phyloP scores from a whole-genome alignment of 2,113 vertebrate species.

The Rallus limicola region DNA sequence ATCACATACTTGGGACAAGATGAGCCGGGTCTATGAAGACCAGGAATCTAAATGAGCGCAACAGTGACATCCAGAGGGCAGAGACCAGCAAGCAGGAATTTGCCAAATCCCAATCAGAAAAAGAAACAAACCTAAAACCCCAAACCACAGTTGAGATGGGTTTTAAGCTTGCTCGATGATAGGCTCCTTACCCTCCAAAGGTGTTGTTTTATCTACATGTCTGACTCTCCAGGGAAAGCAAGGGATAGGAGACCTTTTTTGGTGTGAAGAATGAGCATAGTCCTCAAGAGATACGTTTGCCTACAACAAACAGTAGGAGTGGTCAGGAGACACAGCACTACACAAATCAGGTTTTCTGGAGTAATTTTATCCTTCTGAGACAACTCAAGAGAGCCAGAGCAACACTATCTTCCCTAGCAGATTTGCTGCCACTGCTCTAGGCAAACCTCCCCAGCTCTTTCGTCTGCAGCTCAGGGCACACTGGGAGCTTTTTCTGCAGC shows the following conservation, averaged over 20 bases:
- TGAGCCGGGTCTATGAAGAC: neutral
- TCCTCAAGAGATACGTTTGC: neutral
- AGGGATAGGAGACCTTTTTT: neutral
- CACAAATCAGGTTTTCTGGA: neutral
- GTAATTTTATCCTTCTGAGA: neutral
- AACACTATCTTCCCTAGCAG: neutral
- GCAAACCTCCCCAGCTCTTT: neutral
- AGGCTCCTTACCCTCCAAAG: neutral
- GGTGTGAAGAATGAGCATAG: neutral
- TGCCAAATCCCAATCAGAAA: neutral
- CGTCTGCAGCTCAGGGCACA: rapidly evolving
- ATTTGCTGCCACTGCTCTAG: neutral
- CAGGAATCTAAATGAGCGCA: slow-evolving; percentile 20
- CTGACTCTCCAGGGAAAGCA: neutral
- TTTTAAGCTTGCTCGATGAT: neutral
- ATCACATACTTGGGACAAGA: neutral
- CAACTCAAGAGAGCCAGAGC: neutral
- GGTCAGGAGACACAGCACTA: neutral
- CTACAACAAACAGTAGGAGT: neutral
- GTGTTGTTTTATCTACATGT: neutral
- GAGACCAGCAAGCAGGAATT: neutral
- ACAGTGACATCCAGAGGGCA: slow-evolving; percentile 62
- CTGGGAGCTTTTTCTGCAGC: neutral
- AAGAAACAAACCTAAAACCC: neutral
- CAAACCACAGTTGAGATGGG: neutral